Base-by-base conservation (phyloP, 2,888 invertebrate species). In the Iphiclides podalirius region DNA sequence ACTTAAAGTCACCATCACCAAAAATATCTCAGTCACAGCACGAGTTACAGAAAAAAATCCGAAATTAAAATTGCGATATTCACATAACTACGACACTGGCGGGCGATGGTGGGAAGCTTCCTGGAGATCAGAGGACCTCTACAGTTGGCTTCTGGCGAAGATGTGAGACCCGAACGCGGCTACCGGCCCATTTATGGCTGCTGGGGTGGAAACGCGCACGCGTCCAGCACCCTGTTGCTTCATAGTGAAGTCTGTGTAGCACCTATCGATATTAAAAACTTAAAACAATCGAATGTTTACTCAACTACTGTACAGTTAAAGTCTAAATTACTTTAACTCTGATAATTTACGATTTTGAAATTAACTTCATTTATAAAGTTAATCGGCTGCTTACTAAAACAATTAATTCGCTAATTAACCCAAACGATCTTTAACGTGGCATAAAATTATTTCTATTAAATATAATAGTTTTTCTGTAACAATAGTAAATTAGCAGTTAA, bases 151-250 rank as follows among this genome's bases (percentile, higher is more conserved):
- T 60, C 74, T 66, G 68, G 68, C 76, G 78, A 61, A 67, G 70
- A 66, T 83, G 64, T 86, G 86, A 77, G 72, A 64, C 61, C 69
- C 59, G 56, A 69, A 57, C 67, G 59, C 63, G 63, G 67, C 75
- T 65, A 72, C 70, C 63, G 61, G 65, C 59, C 72, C 63, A 69
- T 85, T 82, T 86, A 85, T 79, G 58, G 64, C 54, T 54, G 56
- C 54, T 40, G 72, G 83, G 84, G 75, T 73, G 71, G 74, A 63
- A 74, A 69, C 85, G 87, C 87, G 87, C 87, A 87, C 76, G 87
- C 87, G 87, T 86, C 77, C 75, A 73, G 78, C 81, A 87, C 87
- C 87, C 87, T 87, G 87, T 87, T 87, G 87, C 87, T 85, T 86
- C 86, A 53, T 72, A 75, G 79, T 57, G 69, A 61, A 52, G 79